Conservation (phyloP, 2,797 vertebrate species). For the Ambastaia sidthimunki region DNA sequence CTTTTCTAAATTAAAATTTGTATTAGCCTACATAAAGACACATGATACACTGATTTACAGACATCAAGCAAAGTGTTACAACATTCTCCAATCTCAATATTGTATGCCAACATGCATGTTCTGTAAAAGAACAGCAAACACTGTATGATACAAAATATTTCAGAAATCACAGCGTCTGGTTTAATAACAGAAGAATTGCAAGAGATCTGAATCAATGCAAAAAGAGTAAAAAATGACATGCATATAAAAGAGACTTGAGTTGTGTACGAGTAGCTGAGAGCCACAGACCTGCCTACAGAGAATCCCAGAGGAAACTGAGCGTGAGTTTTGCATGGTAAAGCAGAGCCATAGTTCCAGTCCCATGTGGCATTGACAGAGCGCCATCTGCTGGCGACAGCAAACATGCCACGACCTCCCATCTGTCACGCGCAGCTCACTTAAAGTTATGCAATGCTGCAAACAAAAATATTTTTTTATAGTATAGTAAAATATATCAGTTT, state of each 20-base stretch:
- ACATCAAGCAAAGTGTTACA: background rate
- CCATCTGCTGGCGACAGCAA: conserved; percentile 50
- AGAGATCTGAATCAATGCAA: background rate
- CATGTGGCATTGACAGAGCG: conserved; percentile 48
- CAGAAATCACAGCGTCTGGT: background rate
- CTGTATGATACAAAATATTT: background rate
- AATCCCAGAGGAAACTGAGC: background rate
- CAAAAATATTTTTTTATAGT: too few species aligned
- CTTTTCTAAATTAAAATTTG: too few species aligned
- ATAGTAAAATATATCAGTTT: background rate
- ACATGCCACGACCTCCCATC: conserved; percentile 24
- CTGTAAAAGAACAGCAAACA: background rate
- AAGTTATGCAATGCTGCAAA: background rate
- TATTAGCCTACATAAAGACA: too few species aligned
- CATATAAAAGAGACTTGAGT: background rate
- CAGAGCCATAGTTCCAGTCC: conserved; percentile 15
- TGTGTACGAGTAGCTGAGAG: background rate
- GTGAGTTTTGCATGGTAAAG: background rate
- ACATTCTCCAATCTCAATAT: background rate
- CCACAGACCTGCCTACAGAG: background rate
- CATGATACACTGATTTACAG: background rate
- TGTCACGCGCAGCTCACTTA: background rate
- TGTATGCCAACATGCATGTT: background rate
- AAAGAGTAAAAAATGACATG: background rate
- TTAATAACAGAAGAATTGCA: background rate